Conservation (phyloP, 92 coral and sea anemone genomes). For the Chrysogorgia sp. region DNA sequence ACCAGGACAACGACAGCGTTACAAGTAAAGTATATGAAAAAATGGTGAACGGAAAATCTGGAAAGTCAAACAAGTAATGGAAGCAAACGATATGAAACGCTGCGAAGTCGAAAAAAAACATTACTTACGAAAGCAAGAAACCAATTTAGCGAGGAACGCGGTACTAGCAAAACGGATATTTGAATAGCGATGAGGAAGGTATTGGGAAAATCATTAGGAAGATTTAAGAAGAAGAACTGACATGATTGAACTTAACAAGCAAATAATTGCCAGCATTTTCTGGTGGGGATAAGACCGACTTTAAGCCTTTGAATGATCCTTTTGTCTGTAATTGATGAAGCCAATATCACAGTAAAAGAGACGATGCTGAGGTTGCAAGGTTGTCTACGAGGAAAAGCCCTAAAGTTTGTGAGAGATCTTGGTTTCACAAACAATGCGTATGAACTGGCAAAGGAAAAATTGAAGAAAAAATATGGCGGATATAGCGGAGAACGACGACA, state of each 20-base stretch:
- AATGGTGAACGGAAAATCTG: too few relatives aligned
- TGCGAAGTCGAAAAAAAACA: constrained; percentile 1
- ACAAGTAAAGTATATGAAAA: too few relatives aligned
- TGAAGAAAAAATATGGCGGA: constrained; percentile 11
- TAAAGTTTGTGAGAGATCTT: not conserved
- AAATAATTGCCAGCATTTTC: not conserved
- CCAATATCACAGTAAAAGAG: constrained; percentile 5
- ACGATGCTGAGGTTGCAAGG: constrained; percentile 6
- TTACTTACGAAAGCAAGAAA: not conserved
- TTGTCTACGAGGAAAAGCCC: constrained; percentile 1
- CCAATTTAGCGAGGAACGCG: constrained; percentile 1
- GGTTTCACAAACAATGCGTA: not conserved
- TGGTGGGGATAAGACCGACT: not conserved
- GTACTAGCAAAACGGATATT: constrained; percentile 4
- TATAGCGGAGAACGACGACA: constrained; percentile 20
- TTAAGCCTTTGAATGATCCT: not conserved
- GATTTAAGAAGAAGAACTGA: not conserved
- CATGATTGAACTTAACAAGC: not conserved
- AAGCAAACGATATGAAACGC: constrained; percentile 6
- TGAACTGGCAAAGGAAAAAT: not conserved
- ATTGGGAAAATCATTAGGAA: not conserved
- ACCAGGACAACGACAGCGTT: too few relatives aligned
- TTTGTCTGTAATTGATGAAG: not conserved
- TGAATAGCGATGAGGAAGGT: constrained; percentile 2
- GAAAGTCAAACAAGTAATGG: not conserved